Evolutionary conservation across 2,797 vertebrate genomes (phyloP), one percentile per base, ranked within the genome.

Genomic region (Sebastolobus alascanus): DNA sequence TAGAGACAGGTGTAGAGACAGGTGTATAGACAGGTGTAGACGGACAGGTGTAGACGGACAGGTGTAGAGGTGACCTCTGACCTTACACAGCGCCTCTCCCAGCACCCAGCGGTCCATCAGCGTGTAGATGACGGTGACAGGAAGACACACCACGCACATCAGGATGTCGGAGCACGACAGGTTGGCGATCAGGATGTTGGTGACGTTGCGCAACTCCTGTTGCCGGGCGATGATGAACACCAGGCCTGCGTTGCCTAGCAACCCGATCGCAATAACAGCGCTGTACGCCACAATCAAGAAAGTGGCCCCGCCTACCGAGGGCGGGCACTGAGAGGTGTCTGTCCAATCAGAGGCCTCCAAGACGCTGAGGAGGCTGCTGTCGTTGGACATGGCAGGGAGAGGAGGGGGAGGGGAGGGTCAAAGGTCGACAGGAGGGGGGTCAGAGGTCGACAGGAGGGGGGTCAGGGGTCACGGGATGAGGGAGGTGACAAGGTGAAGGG

Each of bases 91-190:
- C 0, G 93, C 92, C 86, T 96, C 95, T 0, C 96, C 96, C 55
- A 97, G 90, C 67, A 96, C 95, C 96, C 96, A 97, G 72, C 91
- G 95, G 82, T 96, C 96, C 96, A 97, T 97, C 65, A 97, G 89
- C 0, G 96, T 97, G 93, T 97, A 97, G 18, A 96, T 96, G 77
- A 96, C 92, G 0, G 96, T 97, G 8, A 96, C 94, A 0, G 96
- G 96, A 46, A 97, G 92, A 84, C 96, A 97, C 56, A 97, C 95
- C 35, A 96, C 84, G 5, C 95, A 95, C 93, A 96, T 95, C 54
- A 97, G 95, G 87, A 96, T 95, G 87, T 97, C 96, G 0, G 96
- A 97, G 84, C 95, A 96, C 3, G 96, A 96, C 67, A 97, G 93
- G 91, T 97, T 97, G 89, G 96, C 96, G 6, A 97, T 96, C 85